Percentiles rank a stretch among this genome's conserved stretches.
Evolutionary conservation across 1,140 invertebrate species (phyloP).

Genomic region (Metaphire vulgaris): DNA sequence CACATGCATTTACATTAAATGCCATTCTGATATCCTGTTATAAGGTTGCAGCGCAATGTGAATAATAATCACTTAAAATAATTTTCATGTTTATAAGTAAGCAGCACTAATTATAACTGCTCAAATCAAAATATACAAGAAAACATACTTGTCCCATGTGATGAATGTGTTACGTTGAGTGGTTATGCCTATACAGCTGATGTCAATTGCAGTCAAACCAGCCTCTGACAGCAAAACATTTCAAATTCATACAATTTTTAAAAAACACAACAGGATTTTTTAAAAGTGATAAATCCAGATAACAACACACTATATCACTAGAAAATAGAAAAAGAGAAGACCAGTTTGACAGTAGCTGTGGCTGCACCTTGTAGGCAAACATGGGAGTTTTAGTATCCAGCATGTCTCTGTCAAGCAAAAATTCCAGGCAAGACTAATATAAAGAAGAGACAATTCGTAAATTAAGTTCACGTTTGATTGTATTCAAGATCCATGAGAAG

Average conservation of each 20-base stretch:
- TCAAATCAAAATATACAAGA: slow-evolving; percentile 3
- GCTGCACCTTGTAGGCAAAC: neutral
- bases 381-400: neutral
- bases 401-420: no score
- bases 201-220: slow-evolving; percentile 48
- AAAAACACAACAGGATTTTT: slow-evolving; percentile 26
- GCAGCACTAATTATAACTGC: no score
- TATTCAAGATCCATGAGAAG: no score
- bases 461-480: no score
- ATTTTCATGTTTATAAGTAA: no score
- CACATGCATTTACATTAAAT: no score
- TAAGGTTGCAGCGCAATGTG: no score
- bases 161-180: slow-evolving; percentile 80
- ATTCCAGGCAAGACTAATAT: no score
- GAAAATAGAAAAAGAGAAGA: neutral
- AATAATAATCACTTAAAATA: no score
- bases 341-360: neutral
- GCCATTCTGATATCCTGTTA: no score
- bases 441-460: no score
- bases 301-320: neutral
- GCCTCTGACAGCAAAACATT: slow-evolving; percentile 32
- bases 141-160: slow-evolving; percentile 68
- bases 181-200: slow-evolving; percentile 75
- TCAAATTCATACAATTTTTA: slow-evolving; percentile 6
- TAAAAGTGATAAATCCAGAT: neutral